Base-by-base conservation (phyloP, 2,888 invertebrate genomes). In the Cheiracanthium punctorium region DNA sequence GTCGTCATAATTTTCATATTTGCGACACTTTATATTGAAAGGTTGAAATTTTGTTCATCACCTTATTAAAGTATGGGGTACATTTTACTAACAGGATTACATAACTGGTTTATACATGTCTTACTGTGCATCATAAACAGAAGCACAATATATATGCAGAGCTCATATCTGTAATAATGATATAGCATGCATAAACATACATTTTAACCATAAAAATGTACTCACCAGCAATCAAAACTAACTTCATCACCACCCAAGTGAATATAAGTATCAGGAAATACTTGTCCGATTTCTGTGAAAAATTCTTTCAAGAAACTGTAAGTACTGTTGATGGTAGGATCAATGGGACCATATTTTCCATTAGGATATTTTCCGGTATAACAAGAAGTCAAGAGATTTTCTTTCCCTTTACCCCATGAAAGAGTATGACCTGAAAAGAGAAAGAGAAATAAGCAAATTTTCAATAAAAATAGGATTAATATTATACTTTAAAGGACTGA, bases 341-440 rank as follows among this genome's bases (percentile, higher is more conserved):
- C 94, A 90, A 97, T 94, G 0, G 97, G 97, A 0, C 97, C 97
- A 88, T 93, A 93, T 58, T 93, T 93, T 0, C 94, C 95, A 89
- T 92, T 92, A 0, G 93, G 92, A 1, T 92, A 90, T 0, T 92
- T 91, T 77, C 91, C 90, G 32, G 87, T 92, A 90, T 94, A 95
- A 91, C 97, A 98, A 33, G 93, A 90, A 0, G 97, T 96, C 87
- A 97, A 92, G 0, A 97, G 91, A 80, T 94, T 94, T 0, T 95
- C 95, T 90, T 94, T 94, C 0, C 95, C 95, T 71, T 93, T 92
- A 14, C 97, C 97, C 97, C 97, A 98, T 0, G 97, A 96, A 77
- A 94, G 93, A 0, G 96, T 96, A 91, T 98, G 98, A 89, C 95
- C 95, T 94, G 90, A 77, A 87, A 80, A 80, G 69, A 28, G 58